phyloP scores from a whole-genome alignment of 1,140 invertebrate species.

The Paraescarpia echinospica region DNA sequence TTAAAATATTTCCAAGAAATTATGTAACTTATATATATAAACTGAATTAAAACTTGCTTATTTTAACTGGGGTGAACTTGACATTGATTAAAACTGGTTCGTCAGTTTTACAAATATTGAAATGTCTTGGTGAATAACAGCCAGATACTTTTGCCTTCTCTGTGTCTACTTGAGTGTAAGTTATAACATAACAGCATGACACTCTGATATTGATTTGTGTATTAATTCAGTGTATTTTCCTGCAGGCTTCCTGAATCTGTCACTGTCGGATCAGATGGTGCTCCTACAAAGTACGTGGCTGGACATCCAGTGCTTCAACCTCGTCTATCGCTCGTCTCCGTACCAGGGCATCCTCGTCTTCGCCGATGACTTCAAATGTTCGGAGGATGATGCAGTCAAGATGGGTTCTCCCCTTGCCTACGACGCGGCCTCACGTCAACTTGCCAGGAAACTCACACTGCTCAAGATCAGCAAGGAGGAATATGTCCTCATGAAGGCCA shows the following conservation, averaged over 20 bases:
- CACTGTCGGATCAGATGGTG: constrained; percentile 94
- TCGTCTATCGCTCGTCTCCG: constrained; percentile 77
- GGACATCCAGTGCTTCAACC: constrained; percentile 88
- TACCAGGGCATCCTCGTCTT: constrained; percentile 51
- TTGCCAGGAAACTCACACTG: constrained; percentile 82
- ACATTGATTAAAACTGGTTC: background rate
- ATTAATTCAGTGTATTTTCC: constrained; percentile 21
- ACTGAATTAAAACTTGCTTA: background rate
- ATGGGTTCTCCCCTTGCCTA: constrained; percentile 60
- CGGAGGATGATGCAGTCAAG: constrained; percentile 45
- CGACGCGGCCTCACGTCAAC: constrained; percentile 78
- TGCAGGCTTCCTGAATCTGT: constrained; percentile 79
- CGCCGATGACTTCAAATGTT: constrained; percentile 54
- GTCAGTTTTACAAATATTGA: too few species aligned
- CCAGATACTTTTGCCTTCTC: too few species aligned
- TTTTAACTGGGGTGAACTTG: background rate
- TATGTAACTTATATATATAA: background rate
- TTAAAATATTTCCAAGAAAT: background rate
- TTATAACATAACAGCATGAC: background rate
- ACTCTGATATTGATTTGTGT: background rate
- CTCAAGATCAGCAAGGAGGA: constrained; percentile 84
- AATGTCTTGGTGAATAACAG: too few species aligned
- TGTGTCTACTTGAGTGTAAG: background rate
- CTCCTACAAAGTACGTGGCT: constrained; percentile 94
- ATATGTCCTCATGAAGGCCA: constrained; percentile 88